Evolutionary conservation across 2,113 vertebrate genomes (phyloP).

Genomic region (Ivindomyrus marchei): DNA sequence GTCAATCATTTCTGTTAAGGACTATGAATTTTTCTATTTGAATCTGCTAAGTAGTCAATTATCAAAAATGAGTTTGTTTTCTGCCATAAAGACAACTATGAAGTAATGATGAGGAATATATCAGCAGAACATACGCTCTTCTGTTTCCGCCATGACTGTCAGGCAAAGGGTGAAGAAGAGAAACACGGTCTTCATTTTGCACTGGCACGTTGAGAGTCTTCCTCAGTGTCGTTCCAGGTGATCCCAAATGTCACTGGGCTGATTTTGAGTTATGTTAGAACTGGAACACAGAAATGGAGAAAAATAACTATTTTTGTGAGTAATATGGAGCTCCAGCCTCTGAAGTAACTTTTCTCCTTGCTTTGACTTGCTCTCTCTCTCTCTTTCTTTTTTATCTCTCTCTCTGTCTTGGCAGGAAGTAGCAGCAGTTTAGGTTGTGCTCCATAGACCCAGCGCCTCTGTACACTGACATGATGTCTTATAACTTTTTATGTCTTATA

Average conservation of each 20-base stretch:
- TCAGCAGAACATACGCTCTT: conserved; percentile 30
- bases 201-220: not conserved
- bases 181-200: not conserved
- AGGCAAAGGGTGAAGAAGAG: not conserved
- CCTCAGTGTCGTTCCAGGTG: not conserved
- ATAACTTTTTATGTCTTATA: not conserved
- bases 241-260: not conserved
- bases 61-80: not conserved
- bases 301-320: not conserved
- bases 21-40: not conserved
- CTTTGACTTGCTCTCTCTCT: not conserved
- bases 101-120: not conserved
- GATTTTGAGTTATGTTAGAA: not conserved
- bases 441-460: conserved; percentile 22
- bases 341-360: not conserved
- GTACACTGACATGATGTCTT: not conserved
- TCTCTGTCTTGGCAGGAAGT: not conserved
- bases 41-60: not conserved
- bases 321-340: not conserved
- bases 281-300: not conserved
- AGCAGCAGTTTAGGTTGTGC: not conserved
- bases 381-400: not conserved
- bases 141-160: conserved; percentile 26
- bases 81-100: not conserved
- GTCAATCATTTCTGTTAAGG: not conserved